These are phyloP conservation scores for Brachionus calyciflorus DNA, from an alignment of 1,140 invertebrate genomes.

Conservation along the genomic window DNA sequence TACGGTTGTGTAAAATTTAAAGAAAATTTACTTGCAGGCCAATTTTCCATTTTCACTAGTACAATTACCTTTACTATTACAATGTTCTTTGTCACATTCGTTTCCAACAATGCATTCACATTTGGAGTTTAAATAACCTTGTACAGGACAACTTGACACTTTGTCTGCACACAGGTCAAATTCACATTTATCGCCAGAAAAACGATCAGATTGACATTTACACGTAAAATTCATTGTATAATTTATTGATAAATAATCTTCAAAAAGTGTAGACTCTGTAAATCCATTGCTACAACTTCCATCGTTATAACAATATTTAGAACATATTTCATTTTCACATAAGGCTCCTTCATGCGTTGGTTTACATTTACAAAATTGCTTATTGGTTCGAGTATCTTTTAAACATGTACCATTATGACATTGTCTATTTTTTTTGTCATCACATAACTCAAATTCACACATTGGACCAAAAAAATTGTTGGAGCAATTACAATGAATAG, in stretches of 20 bases:
- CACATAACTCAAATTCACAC: neutral
- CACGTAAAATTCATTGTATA: neutral
- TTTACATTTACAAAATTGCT: neutral
- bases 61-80: slow-evolving; percentile 24
- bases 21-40: slow-evolving; percentile 14
- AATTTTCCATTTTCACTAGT: neutral
- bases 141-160: neutral
- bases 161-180: slow-evolving; percentile 13
- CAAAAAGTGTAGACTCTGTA: neutral
- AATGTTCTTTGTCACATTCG: neutral
- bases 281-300: neutral
- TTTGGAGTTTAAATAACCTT: neutral
- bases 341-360: neutral
- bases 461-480: neutral
- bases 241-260: neutral
- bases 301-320: slow-evolving; percentile 24
- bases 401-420: slow-evolving; percentile 9
- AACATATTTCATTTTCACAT: neutral
- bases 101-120: slow-evolving; percentile 19
- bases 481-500: neutral
- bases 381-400: neutral
- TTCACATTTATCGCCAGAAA: slow-evolving; percentile 11
- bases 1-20: neutral
- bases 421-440: neutral
- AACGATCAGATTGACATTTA: slow-evolving; percentile 15